Percentiles rank a stretch among this genome's conserved stretches.
These are phyloP conservation scores for Asarcornis scutulata DNA, from an alignment of 2,113 vertebrate species.

Conservation along the genomic window DNA sequence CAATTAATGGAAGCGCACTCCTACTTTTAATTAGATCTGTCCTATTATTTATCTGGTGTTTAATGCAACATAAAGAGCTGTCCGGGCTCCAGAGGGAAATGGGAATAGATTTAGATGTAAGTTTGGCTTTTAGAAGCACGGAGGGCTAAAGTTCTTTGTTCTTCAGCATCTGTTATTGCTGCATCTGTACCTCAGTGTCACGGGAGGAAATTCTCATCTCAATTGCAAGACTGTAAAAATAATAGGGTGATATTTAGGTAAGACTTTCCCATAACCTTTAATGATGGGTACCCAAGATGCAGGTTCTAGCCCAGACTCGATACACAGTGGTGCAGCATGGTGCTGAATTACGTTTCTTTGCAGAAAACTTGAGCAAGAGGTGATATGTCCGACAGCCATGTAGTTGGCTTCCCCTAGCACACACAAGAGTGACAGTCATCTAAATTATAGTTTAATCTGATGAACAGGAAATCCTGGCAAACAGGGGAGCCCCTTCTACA, in stretches of 20 bases:
- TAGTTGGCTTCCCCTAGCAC: background rate
- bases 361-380: background rate
- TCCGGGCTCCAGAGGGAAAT: conserved; percentile 30
- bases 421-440: rapidly evolving
- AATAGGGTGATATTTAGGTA: background rate
- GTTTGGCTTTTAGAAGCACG: conserved; percentile 21
- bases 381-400: background rate
- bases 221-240: background rate
- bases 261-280: background rate
- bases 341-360: background rate
- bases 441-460: background rate
- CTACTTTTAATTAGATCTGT: conserved; percentile 78
- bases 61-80: conserved; percentile 73
- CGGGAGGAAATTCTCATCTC: background rate
- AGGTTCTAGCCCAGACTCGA: background rate
- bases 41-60: conserved; percentile 77
- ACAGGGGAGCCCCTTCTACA: background rate
- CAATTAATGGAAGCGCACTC: conserved; percentile 81
- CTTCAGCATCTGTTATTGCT: background rate
- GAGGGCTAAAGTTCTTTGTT: conserved; percentile 16
- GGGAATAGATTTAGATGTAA: conserved; percentile 32
- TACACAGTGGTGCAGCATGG: background rate
- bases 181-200: background rate
- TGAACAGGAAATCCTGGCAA: background rate
- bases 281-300: background rate